Evolutionary conservation across 2,797 vertebrate species (phyloP), one percentile per base, ranked within the genome.

Genomic region (Emys orbicularis): DNA sequence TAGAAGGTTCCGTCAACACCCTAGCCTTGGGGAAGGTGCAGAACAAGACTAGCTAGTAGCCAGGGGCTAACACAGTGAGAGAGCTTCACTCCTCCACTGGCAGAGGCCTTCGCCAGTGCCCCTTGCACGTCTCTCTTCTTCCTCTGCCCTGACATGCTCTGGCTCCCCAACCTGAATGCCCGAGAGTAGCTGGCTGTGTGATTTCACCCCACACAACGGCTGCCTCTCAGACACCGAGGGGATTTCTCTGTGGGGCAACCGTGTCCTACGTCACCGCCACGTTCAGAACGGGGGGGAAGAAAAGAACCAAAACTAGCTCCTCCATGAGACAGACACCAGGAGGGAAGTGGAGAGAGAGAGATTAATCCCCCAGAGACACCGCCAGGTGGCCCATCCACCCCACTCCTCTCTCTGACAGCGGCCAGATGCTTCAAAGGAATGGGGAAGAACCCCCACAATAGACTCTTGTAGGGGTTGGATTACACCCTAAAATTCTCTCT

Each of bases 401-500:
- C 25, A 31, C 81, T 82, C 83, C n/a, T 79, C 77, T 44, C 27
- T 49, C 79, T 31, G 81, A 16, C 82, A 34, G 18, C 0, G 13
- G 77, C 29, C 7, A 6, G 90, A 87, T 52, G 44, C 80, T 91
- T 76, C 1, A 8, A 68, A 88, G 53, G 82, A 56, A 47, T 87
- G 93, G 85, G 37, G 53, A 12, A 34, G 93, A 81, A 52, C 12
- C 27, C 11, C 16, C 0, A 0, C 15, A 27, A 50, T 1, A 21
- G 94, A 65, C 74, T 54, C 65, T 15, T 21, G 41, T 31, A 3
- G 37, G 34, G 1, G 0, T 79, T 82, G 3, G 72, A 50, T 54
- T 37, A 11, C 79, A 82, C 79, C 89, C 49, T 25, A 83, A 89
- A 85, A 94, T 47, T 53, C 93, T 47, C 25, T 72, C 77, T 37